These are phyloP conservation scores for Corythornis vintsioides DNA, from an alignment of 2,113 vertebrate species.

Conservation along the genomic window DNA sequence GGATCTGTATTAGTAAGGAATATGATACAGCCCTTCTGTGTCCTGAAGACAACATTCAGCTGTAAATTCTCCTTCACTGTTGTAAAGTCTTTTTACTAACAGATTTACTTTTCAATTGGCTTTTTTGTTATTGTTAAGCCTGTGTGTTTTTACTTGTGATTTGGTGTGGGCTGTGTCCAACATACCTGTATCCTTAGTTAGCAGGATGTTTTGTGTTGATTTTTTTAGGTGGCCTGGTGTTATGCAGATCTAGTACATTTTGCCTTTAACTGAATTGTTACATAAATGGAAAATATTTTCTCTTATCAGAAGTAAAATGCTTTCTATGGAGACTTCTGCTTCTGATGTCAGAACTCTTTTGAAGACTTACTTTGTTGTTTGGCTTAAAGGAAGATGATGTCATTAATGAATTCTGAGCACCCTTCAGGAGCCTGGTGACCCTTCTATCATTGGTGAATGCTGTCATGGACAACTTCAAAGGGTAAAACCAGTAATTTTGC, in stretches of 20 bases:
- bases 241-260: neutral
- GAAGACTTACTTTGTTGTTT: neutral
- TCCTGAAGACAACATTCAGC: neutral
- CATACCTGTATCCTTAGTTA: neutral
- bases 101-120: neutral
- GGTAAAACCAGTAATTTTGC: conserved; percentile 22
- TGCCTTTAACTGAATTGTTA: neutral
- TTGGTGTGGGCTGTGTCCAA: neutral
- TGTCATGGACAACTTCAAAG: conserved; percentile 43
- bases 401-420: neutral
- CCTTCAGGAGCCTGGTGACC: conserved; percentile 35
- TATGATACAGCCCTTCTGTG: neutral
- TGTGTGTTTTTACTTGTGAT: neutral
- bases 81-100: neutral
- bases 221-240: neutral
- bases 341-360: neutral
- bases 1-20: conserved; percentile 11
- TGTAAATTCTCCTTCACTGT: neutral
- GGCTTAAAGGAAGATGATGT: conserved; percentile 42
- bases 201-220: neutral
- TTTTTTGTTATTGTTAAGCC: neutral
- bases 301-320: conserved; percentile 47
- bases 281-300: conserved; percentile 12
- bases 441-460: conserved; percentile 26
- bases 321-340: neutral